Evolutionary conservation across 2,888 invertebrate genomes (phyloP).

Genomic region (Liposcelis brunnea): DNA sequence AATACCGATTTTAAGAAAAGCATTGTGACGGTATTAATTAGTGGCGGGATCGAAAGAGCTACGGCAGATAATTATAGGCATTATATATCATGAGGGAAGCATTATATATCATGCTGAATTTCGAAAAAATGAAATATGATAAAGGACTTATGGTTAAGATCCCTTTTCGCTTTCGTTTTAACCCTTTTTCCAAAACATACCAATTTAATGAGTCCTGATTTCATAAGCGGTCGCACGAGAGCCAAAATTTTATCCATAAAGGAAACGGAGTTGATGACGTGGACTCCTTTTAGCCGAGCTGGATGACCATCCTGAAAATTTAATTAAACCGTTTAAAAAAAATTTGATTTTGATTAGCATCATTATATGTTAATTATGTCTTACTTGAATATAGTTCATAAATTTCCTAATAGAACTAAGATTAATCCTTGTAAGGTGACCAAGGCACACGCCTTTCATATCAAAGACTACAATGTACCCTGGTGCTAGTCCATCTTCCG

Average conservation of each 20-base stretch:
- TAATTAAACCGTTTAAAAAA: slow-evolving; percentile 3
- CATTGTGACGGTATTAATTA: too few relatives aligned
- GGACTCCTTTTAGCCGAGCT: slow-evolving; percentile 21
- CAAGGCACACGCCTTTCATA: slow-evolving; percentile 20
- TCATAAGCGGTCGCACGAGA: slow-evolving; percentile 21
- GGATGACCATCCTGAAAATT: slow-evolving; percentile 21
- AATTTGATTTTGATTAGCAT: too few relatives aligned
- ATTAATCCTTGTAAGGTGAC: slow-evolving; percentile 19
- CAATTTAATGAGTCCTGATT: slow-evolving; percentile 20
- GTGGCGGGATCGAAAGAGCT: too few relatives aligned
- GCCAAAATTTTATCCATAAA: slow-evolving; percentile 21
- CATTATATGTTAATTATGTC: background rate
- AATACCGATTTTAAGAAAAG: too few relatives aligned
- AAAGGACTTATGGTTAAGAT: background rate
- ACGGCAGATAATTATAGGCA: too few relatives aligned
- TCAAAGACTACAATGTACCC: slow-evolving; percentile 22
- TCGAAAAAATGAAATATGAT: too few relatives aligned
- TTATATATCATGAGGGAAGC: too few relatives aligned
- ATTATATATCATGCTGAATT: too few relatives aligned
- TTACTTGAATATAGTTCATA: slow-evolving; percentile 22
- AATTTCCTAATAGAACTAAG: slow-evolving; percentile 19
- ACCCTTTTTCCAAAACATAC: slow-evolving; percentile 15
- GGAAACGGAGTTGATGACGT: slow-evolving; percentile 21
- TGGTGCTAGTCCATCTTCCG: slow-evolving; percentile 20
- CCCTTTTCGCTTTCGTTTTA: background rate